Conservation (phyloP, 2,888 invertebrate genomes). For the Sinotaia quadrata region DNA sequence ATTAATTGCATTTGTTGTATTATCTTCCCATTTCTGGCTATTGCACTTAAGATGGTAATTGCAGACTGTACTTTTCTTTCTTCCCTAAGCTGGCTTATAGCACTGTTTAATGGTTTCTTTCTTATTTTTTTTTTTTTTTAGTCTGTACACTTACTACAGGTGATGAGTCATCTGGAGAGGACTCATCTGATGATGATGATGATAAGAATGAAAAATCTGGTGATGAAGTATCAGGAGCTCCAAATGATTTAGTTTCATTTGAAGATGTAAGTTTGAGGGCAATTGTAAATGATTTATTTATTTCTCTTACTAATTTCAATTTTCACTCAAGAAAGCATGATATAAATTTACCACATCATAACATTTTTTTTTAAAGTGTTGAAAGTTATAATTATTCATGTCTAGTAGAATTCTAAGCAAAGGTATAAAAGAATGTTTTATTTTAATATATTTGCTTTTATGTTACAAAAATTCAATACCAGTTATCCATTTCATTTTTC, state of each 20-base stretch:
- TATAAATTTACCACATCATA: too few relatives aligned
- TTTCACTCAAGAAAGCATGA: too few relatives aligned
- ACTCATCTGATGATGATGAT: constrained; percentile 57
- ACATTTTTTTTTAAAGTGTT: too few relatives aligned
- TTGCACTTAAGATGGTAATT: too few relatives aligned
- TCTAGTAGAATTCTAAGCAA: neutral
- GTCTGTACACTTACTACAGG: constrained; percentile 36
- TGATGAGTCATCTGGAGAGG: constrained; percentile 52
- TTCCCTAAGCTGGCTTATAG: too few relatives aligned
- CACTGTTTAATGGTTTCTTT: neutral
- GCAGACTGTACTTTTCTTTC: too few relatives aligned
- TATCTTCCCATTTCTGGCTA: too few relatives aligned
- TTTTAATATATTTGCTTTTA: neutral
- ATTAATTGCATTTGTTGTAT: too few relatives aligned
- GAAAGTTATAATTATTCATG: neutral
- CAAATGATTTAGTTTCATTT: constrained; percentile 24
- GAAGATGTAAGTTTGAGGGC: constrained; percentile 30
- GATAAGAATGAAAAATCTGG: constrained; percentile 31
- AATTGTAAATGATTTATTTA: neutral
- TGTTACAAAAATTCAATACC: too few relatives aligned
- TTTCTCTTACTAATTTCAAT: too few relatives aligned
- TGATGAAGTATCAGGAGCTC: constrained; percentile 23
- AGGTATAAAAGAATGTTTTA: neutral
- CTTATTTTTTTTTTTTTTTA: constrained; percentile 8
- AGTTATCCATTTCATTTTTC: too few relatives aligned